Evolutionary conservation across 1,140 invertebrate genomes (phyloP).

Genomic region (Streblospio benedicti): DNA sequence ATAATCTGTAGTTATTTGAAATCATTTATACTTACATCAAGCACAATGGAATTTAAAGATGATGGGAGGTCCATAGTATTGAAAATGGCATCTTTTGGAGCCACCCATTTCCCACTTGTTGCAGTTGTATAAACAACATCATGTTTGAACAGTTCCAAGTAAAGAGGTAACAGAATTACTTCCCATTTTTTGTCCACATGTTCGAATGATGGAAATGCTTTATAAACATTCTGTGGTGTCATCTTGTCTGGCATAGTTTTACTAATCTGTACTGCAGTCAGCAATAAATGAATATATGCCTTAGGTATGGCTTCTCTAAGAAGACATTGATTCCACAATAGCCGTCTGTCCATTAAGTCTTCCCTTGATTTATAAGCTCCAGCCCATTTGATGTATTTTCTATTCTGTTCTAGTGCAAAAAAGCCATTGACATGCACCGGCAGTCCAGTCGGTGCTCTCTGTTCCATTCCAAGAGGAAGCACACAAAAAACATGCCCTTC

Average conservation of each 20-base stretch:
- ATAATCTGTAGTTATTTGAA: too few species aligned
- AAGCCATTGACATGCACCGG: slow-evolving; percentile 38
- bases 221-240: slow-evolving; percentile 7
- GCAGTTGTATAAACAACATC: slow-evolving; percentile 6
- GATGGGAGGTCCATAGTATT: too few species aligned
- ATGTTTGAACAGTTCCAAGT: slow-evolving; percentile 13
- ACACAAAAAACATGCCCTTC: slow-evolving; percentile 37
- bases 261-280: slow-evolving; percentile 7
- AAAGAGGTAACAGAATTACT: slow-evolving; percentile 6
- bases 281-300: slow-evolving; percentile 9
- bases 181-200: slow-evolving; percentile 14
- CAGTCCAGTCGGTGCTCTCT: slow-evolving; percentile 22
- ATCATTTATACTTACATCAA: too few species aligned
- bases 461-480: slow-evolving; percentile 31
- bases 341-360: slow-evolving; percentile 22
- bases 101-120: slow-evolving; percentile 5
- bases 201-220: slow-evolving; percentile 10
- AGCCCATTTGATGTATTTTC: slow-evolving; percentile 28
- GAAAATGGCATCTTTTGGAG: slow-evolving; percentile 12
- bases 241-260: not conserved
- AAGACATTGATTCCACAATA: slow-evolving; percentile 33
- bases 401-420: slow-evolving; percentile 35
- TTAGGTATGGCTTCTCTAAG: slow-evolving; percentile 25
- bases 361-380: slow-evolving; percentile 13
- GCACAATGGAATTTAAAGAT: too few species aligned